Evolutionary conservation across 2,888 invertebrate genomes (phyloP), one percentile per base, ranked within the genome.

Genomic region (Enchytraeus crypticus): DNA sequence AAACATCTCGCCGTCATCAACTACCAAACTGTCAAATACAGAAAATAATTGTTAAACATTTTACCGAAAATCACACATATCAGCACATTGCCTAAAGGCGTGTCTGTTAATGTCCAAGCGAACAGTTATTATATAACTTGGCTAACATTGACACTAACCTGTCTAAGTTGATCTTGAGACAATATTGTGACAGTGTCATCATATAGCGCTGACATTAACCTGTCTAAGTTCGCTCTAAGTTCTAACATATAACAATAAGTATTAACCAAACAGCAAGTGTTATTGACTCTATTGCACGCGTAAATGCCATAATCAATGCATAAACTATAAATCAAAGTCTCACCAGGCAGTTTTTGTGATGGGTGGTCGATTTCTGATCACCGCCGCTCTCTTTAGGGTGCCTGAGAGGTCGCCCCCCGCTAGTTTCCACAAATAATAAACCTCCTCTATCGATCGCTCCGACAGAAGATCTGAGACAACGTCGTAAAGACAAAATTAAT

Each of bases 381-480:
- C 82, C 0, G 91, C 91, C 77, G 92, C 90, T 74, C 89, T 90
- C 74, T 90, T 90, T 34, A 97, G 82, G 76, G 92, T 92, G 0
- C 87, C 84, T 65, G 90, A 88, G 58, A 95, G 88, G 81, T 96
- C 95, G 0, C 95, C 95, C 1, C 97, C 97, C 23, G 96, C 90
- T 60, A 97, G 77, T 76, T 90, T 89, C 97, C 97, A 97, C 80
- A 93, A 85, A 76, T 92, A 88, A 77, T 93, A 97, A 30, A 93
- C 83, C 74, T 92, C 90, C 65, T 88, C 85, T 66, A 95, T 81
- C 14, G 86, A 82, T 59, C 83, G 81, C 68, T 79, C 74, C 23
- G 75, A 73, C 60, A 82, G 65, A 57, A 74, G 74, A 64, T 79
- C 77, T 27, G 68, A 68, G 27, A 18, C 38, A 18, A 8, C 38